Evolutionary conservation across 2,113 vertebrate species (phyloP), one percentile per base, ranked within the genome.

Genomic region (Hymenochirus boettgeri): DNA sequence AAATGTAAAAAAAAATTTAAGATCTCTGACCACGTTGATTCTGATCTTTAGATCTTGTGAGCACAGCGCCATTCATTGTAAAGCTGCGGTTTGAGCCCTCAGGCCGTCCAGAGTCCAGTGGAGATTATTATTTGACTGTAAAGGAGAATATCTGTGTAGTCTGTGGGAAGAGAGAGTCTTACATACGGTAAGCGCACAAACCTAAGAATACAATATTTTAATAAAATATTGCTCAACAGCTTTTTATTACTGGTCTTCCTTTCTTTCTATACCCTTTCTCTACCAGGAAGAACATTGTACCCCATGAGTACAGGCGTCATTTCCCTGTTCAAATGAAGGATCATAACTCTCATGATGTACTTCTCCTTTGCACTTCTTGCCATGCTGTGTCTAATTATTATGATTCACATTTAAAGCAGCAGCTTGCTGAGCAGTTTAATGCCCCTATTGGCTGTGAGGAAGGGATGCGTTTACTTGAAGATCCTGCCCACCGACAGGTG

Each of bases 291-390:
- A 99, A 98, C 23, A 85, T 99, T 21, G 91, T 99, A 26, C 96
- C 96, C 0, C 96, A 98, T 0, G 95, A 99, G 70, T 99, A 99
- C 81, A 76, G 96, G 5, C 93, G 91, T 2, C 94, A 98, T 72
- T 99, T 99, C 48, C 96, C 96, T 26, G 80, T 88, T 0, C 92
- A 98, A 81, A 94, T 99, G 94, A 99, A 99, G 76, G 95, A 98
- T 83, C 96, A 99, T 84, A 98, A 95, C 77, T 99, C 94, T 1
- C 96, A 99, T 1, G 96, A 99, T 0, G 93, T 98, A 73, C 86
- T 99, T 73, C 84, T 99, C 1, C 92, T 99, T 10, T 99, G 96
- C 73, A 98, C 95, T 0, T 83, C 88, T 61, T 99, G 96, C 80
- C 96, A 99, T 11, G 96, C 92, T 2, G 72, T 93, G 51, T 98